Evolutionary conservation across 2,113 vertebrate genomes (phyloP).

Genomic region (Megaceryle torquata): DNA sequence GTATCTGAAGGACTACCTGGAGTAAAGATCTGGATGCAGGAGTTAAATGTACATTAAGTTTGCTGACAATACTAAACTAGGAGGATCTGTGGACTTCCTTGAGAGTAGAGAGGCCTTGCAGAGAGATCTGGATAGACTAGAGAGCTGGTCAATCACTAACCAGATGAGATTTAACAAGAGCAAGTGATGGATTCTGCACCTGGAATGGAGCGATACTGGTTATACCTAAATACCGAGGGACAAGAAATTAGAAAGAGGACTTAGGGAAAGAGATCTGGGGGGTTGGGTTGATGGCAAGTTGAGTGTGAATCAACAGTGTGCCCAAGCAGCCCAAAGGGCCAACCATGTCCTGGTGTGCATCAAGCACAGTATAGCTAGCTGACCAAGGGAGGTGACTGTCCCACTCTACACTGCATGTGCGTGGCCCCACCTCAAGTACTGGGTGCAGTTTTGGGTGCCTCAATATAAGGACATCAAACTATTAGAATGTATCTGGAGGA

Average conservation of each 20-base stretch:
- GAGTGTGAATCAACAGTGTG: background rate
- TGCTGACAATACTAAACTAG: background rate
- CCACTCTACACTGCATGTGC: background rate
- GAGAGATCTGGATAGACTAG: background rate
- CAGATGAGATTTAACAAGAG: background rate
- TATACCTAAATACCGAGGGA: background rate
- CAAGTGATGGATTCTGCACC: background rate
- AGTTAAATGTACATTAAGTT: background rate
- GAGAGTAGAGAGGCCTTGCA: background rate
- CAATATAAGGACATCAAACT: background rate
- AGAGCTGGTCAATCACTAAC: background rate
- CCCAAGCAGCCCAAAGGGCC: background rate
- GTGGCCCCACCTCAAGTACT: background rate
- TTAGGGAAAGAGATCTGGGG: background rate
- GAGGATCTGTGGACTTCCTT: background rate
- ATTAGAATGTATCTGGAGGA: background rate
- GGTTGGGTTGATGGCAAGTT: background rate
- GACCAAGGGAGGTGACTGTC: accelerated
- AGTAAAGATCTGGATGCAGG: background rate
- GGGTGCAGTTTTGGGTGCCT: background rate
- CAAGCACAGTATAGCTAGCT: background rate
- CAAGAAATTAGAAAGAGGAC: background rate
- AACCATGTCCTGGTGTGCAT: background rate
- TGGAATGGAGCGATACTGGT: background rate
- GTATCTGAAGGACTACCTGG: background rate